These are phyloP conservation scores for Formica selysi DNA, from an alignment of 1,140 invertebrate genomes.

Conservation along the genomic window DNA sequence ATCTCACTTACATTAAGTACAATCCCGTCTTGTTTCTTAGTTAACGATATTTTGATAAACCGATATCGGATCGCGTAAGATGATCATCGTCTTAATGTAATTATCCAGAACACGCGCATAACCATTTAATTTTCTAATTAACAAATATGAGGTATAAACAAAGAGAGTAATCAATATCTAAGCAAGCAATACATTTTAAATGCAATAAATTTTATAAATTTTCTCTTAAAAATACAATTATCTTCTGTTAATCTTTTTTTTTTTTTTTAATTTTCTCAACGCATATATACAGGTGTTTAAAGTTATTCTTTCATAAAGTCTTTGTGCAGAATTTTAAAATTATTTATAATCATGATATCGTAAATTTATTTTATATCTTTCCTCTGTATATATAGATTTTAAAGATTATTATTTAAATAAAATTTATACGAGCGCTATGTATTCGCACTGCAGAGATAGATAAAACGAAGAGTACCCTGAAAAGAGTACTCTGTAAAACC, in stretches of 20 bases:
- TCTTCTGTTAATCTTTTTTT: background rate
- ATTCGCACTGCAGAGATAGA: background rate
- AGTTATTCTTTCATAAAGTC: too few species aligned
- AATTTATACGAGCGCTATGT: background rate
- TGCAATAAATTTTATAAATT: background rate
- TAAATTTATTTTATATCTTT: too few species aligned
- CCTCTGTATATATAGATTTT: background rate
- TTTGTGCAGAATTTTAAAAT: too few species aligned
- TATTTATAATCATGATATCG: too few species aligned
- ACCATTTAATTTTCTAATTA: background rate
- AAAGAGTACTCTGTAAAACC: background rate
- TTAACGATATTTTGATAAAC: constrained; percentile 25
- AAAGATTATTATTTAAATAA: background rate
- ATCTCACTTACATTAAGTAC: constrained; percentile 50
- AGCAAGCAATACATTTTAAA: background rate
- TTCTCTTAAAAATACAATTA: background rate
- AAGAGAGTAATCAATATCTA: background rate
- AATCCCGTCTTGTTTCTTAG: constrained; percentile 33
- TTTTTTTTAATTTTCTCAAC: background rate
- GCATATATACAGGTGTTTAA: too few species aligned
- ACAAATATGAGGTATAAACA: background rate
- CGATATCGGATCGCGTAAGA: background rate
- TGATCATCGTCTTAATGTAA: too few species aligned
- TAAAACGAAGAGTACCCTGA: background rate
- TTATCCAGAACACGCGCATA: background rate